Evolutionary conservation across 2,113 vertebrate genomes (phyloP), one percentile per base, ranked within the genome.

Genomic region (Pangasianodon gigas): DNA sequence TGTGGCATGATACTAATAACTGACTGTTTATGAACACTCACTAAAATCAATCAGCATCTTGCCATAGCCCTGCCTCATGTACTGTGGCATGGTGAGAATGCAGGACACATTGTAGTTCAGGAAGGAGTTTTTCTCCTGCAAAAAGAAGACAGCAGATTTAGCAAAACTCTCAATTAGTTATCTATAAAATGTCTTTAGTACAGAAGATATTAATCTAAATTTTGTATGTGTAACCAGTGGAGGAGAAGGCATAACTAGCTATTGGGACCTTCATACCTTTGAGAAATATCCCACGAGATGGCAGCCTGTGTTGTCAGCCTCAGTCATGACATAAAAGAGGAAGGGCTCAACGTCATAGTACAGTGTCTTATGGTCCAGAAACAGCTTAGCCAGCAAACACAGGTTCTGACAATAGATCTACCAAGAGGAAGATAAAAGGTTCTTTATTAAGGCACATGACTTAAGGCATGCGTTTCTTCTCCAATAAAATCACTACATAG

Each of bases 41-140:
- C 98, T 99, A 95, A 99, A 99, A 93, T 99, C 98, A 24, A 99
- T 99, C 88, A 99, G 97, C 98, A 99, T 99, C 95, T 99, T 99
- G 92, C 98, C 98, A 0, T 98, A 99, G 85, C 98, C 98, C 84
- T 99, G 98, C 19, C 98, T 97, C 98, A 99, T 99, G 92, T 99
- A 99, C 90, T 99, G 98, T 6, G 98, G 98, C 98, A 99, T 99
- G 1, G 98, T 99, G 90, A 99, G 96, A 94, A 99, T 99, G 92
- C 98, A 99, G 74, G 98, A 99, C 0, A 99, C 98, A 0, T 99
- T 99, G 94, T 99, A 99, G 96, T 99, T 99, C 90, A 99, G 97
- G 93, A 99, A 99, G 41, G 98, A 99, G 94, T 99, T 99, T 94
- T 99, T 99, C 93, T 99, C 98, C 98, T 99, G 90, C 19, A 91